Base-by-base conservation (phyloP, 1,140 invertebrate species). In the Cyclina sinensis region DNA sequence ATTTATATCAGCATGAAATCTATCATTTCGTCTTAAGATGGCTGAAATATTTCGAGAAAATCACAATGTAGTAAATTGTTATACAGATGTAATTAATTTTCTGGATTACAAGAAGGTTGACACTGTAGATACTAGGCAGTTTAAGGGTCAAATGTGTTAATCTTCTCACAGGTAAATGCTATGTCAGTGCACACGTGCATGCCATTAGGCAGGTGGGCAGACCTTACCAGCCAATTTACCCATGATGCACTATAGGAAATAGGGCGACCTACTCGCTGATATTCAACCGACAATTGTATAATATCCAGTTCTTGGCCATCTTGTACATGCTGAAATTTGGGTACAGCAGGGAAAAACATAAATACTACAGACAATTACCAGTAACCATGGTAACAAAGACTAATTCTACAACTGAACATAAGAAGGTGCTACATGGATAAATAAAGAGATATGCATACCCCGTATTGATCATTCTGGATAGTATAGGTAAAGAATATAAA, bases 221-320 rank as follows among this genome's bases (percentile, higher is more conserved):
- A 51, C 48, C 85, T 87, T 87, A 87, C 85, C 85, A 87, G 85
- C 85, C 85, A 87, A 37, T 87, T 65, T 37, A 78, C 73, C 85
- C 85, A 87, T 30, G 76, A 59, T 70, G 73, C 85, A 70, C 73
- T 79, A 70, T 79, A 87, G 9, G 70, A 87, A 14, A 87, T 62
- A 27, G 85, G 85, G 27, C 85, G 85, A 80, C 85, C 85, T 68
- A 87, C 85, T 35, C 43, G 85, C 30, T 65, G 74, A 70, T 87
- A 87, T 43, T 79, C 74, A 1, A n/a, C 5, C 21, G 74, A 87
- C 54, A 87, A 24, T 43, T 62, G 9, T 21, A 51, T 35, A 32
- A 80, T 79, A 37, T 87, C 85, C 43, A 24, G 54, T 12, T 87
- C 85, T 37, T 54, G 46, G 2, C 30, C 70, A 3, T 39, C 30